These are phyloP conservation scores for Marcusenius ussheri DNA, from an alignment of 2,113 vertebrate genomes.

Conservation along the genomic window DNA sequence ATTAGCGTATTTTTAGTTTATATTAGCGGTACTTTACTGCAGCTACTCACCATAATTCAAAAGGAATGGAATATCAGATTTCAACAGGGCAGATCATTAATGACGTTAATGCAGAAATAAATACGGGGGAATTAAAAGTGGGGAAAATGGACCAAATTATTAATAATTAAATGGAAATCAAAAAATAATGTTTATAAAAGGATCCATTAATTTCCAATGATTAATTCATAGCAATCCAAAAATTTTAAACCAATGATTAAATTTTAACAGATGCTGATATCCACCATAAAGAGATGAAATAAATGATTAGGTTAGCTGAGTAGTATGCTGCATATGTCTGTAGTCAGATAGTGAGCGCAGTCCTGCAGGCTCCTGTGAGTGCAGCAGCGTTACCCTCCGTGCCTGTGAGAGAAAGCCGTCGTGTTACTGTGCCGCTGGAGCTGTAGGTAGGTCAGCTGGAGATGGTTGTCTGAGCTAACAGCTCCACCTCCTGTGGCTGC, in stretches of 20 bases:
- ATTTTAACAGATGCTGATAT: not conserved
- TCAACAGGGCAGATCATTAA: conserved; percentile 26
- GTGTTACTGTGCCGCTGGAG: conserved; percentile 36
- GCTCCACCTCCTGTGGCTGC: conserved; percentile 17
- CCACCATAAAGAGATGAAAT: not conserved
- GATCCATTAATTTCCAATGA: conserved; percentile 58
- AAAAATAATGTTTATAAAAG: conserved; percentile 50
- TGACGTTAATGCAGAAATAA: conserved; percentile 42
- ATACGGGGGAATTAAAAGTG: conserved; percentile 43
- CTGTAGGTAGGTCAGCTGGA: conserved; percentile 29
- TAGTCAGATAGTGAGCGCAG: not conserved
- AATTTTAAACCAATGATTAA: not conserved
- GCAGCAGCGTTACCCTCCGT: not conserved
- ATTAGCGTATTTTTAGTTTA: conserved; percentile 13
- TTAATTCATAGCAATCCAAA: conserved; percentile 53
- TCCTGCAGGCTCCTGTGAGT: not conserved
- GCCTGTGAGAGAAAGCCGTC: not conserved
- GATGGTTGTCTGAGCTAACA: conserved; percentile 31
- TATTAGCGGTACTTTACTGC: conserved; percentile 15
- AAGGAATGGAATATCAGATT: conserved; percentile 47
- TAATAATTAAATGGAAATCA: conserved; percentile 54
- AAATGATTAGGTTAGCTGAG: not conserved
- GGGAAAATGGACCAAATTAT: conserved; percentile 37
- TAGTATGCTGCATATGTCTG: not conserved
- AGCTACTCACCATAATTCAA: conserved; percentile 38